Conservation (phyloP, 2,888 invertebrate genomes). For the Drosophila tripunctata region DNA sequence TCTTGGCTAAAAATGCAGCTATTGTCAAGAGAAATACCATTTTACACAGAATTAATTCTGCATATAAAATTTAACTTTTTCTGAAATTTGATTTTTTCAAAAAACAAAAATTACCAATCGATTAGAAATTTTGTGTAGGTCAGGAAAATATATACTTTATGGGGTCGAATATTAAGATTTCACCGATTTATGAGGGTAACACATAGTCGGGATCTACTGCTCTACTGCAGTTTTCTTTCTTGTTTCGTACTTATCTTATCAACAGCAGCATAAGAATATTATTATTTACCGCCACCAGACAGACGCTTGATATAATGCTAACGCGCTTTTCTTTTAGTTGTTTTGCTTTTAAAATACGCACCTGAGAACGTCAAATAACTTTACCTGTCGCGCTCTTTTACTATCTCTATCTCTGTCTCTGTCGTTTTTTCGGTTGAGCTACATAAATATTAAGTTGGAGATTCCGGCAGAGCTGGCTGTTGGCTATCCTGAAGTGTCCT, state of each 20-base stretch:
- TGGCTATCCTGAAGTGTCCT: constrained; percentile 36
- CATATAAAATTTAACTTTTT: too few relatives aligned
- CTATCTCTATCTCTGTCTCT: not conserved
- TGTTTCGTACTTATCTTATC: constrained; percentile 4
- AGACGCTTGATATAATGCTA: constrained; percentile 33
- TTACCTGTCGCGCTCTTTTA: not conserved
- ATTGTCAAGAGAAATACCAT: too few relatives aligned
- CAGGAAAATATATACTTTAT: too few relatives aligned
- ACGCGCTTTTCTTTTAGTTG: constrained; percentile 24
- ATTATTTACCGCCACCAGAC: constrained; percentile 42
- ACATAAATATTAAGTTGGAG: constrained; percentile 66
- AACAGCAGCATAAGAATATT: constrained; percentile 20
- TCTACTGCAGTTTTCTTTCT: too few relatives aligned
- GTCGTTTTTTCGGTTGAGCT: constrained; percentile 11
- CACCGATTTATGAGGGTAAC: too few relatives aligned
- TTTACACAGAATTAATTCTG: too few relatives aligned
- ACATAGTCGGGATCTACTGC: too few relatives aligned
- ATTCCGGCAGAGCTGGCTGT: constrained; percentile 31
- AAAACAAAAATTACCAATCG: too few relatives aligned
- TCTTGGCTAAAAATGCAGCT: too few relatives aligned
- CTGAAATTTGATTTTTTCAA: too few relatives aligned
- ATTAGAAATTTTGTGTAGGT: too few relatives aligned
- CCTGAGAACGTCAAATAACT: constrained; percentile 42
- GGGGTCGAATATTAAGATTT: too few relatives aligned
- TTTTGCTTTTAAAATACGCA: constrained; percentile 55